phyloP scores from a whole-genome alignment of 2,888 invertebrate species.

The Acanthosepion pharaonis region DNA sequence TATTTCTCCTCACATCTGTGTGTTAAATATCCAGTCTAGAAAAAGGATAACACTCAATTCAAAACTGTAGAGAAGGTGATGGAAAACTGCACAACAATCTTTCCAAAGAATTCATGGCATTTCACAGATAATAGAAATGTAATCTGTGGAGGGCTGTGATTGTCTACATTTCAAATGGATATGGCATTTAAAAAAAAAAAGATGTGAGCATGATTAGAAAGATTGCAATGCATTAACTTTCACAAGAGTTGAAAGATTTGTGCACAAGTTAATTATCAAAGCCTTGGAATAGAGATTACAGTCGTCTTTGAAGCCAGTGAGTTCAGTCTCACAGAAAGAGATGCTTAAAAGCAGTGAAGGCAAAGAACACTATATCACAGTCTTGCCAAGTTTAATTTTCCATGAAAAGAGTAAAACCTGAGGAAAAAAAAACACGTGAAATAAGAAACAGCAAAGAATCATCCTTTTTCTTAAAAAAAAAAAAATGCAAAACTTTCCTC shows the following conservation, averaged over 20 bases:
- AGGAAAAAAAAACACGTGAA: not conserved
- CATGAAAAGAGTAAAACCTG: not conserved
- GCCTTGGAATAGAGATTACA: not conserved
- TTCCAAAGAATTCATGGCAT: too few relatives aligned
- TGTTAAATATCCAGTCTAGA: too few relatives aligned
- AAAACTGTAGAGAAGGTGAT: too few relatives aligned
- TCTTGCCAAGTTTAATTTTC: not conserved
- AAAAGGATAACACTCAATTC: too few relatives aligned
- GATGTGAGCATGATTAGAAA: not conserved
- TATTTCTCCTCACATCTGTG: too few relatives aligned
- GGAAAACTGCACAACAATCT: too few relatives aligned
- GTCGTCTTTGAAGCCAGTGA: not conserved
- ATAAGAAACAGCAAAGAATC: not conserved
- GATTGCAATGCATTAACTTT: not conserved
- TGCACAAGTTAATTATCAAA: not conserved
- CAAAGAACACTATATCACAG: not conserved
- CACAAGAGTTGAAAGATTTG: not conserved
- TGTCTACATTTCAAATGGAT: too few relatives aligned
- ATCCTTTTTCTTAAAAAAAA: not conserved
- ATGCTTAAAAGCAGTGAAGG: not conserved
- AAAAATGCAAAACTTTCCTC: not conserved
- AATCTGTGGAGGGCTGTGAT: too few relatives aligned
- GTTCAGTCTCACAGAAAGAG: not conserved
- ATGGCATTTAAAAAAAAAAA: too few relatives aligned
- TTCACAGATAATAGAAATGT: too few relatives aligned